Evolutionary conservation across 1,140 invertebrate genomes (phyloP).

Genomic region (Tribolium madens): DNA sequence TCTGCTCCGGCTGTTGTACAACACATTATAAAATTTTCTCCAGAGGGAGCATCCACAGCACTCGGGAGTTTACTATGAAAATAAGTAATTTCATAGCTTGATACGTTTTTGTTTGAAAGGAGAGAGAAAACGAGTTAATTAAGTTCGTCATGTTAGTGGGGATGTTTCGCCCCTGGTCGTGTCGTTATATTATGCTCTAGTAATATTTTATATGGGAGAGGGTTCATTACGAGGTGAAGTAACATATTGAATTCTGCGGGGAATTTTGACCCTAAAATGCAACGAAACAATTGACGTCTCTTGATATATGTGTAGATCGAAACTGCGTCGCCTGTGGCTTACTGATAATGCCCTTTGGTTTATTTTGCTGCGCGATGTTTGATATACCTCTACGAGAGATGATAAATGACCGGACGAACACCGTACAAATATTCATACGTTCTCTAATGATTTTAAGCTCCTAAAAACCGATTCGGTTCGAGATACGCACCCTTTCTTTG

Average conservation of each 20-base stretch:
- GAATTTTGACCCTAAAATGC: slow-evolving; percentile 6
- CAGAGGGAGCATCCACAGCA: slow-evolving; percentile 6
- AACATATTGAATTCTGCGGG: slow-evolving; percentile 51
- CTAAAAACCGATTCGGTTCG: slow-evolving; percentile 20
- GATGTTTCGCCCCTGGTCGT: slow-evolving; percentile 51
- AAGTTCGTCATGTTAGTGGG: slow-evolving; percentile 53
- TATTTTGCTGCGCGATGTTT: slow-evolving; percentile 30
- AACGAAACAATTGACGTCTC: slow-evolving; percentile 38
- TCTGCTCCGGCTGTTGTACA: not conserved
- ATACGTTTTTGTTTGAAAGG: slow-evolving; percentile 56
- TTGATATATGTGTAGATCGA: slow-evolving; percentile 33
- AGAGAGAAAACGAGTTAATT: slow-evolving; percentile 55
- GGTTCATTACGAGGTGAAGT: slow-evolving; percentile 47
- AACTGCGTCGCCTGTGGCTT: slow-evolving; percentile 35
- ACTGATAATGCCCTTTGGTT: slow-evolving; percentile 35
- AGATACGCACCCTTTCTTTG: not conserved
- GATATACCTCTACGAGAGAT: slow-evolving; percentile 21
- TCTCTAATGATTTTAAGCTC: slow-evolving; percentile 32
- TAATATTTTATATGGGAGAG: slow-evolving; percentile 54
- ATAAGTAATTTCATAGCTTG: slow-evolving; percentile 55
- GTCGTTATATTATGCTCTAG: slow-evolving; percentile 54
- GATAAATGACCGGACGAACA: slow-evolving; percentile 33
- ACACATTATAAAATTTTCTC: slow-evolving; percentile 33
- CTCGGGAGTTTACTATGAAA: slow-evolving; percentile 51
- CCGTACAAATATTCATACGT: slow-evolving; percentile 28